Base-by-base conservation (phyloP, 2,888 invertebrate species). In the Petrophora chlorosata region DNA sequence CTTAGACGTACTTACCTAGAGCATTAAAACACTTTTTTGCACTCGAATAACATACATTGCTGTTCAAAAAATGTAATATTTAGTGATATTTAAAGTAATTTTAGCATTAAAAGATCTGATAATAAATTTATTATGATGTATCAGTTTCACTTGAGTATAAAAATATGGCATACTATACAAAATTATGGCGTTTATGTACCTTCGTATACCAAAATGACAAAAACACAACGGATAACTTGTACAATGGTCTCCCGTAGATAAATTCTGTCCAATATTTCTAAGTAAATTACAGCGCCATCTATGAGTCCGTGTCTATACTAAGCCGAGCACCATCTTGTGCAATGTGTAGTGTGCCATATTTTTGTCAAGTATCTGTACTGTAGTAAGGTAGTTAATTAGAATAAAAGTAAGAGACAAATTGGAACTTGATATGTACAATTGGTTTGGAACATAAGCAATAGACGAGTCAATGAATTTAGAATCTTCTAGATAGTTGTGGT, bases 381-480 rank as follows among this genome's bases (percentile, higher is more conserved):
- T n/a, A n/a, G n/a, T n/a, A n/a, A n/a, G 25, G n/a, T 38, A 38
- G 25, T 38, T 19, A 19, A 9, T 32, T 9, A 14, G 16, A 30
- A 12, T 33, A 19, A 33, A 12, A 26, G 5, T 22, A 2, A 30
- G 25, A 17, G 29, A 44, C 26, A 32, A 36, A 38, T 44, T 36
- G 26, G 10, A 35, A 29, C 26, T 23, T 28, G 22, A 28, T 13
- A 40, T 25, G 28, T 46, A 39, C 32, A 40, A 35, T 39, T 32
- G n/a, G 32, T 23, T 39, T 29, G 30, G 23, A 34, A 35, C 34
- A 10, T 22, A 29, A 47, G 47, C 47, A 48, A 48, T 48, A 41
- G 35, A 10, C 10, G 17, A 15, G 41, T 42, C 47, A 35, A 36
- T 42, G 41, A 32, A 23, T 8, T n/a, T 35, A 35, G 28, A 25